Evolutionary conservation across 2,113 vertebrate species (phyloP), one percentile per base, ranked within the genome.

Genomic region (Chinchilla lanigera): DNA sequence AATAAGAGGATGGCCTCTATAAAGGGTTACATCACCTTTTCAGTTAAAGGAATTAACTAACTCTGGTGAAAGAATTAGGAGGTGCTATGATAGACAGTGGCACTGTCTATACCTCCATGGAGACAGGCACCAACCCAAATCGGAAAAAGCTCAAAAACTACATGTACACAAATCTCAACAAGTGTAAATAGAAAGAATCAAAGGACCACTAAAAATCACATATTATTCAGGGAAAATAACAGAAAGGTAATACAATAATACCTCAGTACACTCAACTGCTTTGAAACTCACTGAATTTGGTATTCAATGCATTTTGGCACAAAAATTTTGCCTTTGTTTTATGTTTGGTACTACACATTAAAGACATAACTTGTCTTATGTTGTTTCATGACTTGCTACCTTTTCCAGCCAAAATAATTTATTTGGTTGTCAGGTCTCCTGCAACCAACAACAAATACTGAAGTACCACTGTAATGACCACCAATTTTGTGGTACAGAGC

Each of bases 181-280:
- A 26, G 24, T 47, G 24, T 50, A 92, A 89, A 63, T 11, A 85
- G 26, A 92, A 38, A 82, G 16, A 84, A 82, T 50, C 77, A 54
- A 93, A 78, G 50, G 88, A 78, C 56, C 52, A 89, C 41, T 5
- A 81, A 24, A 89, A 93, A 61, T 86, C 80, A 95, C 33, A 41
- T 35, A 41, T 5, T 93, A 38, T 33, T 94, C 58, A 93, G 35
- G n/a, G 50, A 80, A 93, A 80, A 33, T 52, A 93, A 83, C 4
- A 54, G 41, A 61, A 87, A 67, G 35, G 33, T 28, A 87, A 9
- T n/a, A n/a, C 73, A 47, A 24, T 44, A 77, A 30, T 30, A 77
- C 73, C 11, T 30, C 30, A 26, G 24, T 28, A 77, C 44, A 77
- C 14, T 77, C 41, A 47, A 47, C 6, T 30, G 13, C 26, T 30